Base-by-base conservation (phyloP, 2,888 invertebrate genomes). In the Agrotis ipsilon region DNA sequence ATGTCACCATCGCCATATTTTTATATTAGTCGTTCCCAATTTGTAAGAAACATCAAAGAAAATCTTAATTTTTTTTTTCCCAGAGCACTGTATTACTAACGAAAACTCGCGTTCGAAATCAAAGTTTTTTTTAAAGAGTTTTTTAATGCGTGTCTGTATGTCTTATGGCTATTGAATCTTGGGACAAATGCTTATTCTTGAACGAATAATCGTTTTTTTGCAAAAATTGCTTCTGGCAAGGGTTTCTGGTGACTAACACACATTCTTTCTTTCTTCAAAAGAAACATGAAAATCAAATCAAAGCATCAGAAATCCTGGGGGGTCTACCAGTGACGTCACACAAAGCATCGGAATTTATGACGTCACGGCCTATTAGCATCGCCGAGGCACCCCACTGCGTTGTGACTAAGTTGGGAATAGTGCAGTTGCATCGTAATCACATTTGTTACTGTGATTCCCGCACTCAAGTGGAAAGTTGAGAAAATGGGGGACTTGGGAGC, bases 331-430 rank as follows among this genome's bases (percentile, higher is more conserved):
- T 80, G 83, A 82, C 72, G 84, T 81, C 81, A 79, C 48, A 57
- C 57, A 72, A 73, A 52, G 68, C 69, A 71, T 83, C 75, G 68
- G 66, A 82, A 86, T 85, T 82, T 89, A 89, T 87, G 87, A 88
- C 87, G 88, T 90, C 88, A 89, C 77, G 88, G 89, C 70, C 82
- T 88, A 89, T 89, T 89, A 90, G 86, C 81, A 80, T 80, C 21
- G 13, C 54, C 16, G 51, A 55, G 85, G 63, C 80, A 80, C 78
- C 80, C 82, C 68, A 80, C 72, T 57, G 81, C 69, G 75, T 79
- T 49, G 81, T 71, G 83, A 85, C 83, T 72, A 73, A 85, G 70
- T 79, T 57, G 57, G 39, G 80, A 78, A 69, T 80, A 77, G 78
- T 78, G 81, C 83, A 83, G 72, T 81, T 85, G 79, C 80, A 85